Conservation (phyloP, 2,113 vertebrate genomes). For the Corythaeola cristata region DNA sequence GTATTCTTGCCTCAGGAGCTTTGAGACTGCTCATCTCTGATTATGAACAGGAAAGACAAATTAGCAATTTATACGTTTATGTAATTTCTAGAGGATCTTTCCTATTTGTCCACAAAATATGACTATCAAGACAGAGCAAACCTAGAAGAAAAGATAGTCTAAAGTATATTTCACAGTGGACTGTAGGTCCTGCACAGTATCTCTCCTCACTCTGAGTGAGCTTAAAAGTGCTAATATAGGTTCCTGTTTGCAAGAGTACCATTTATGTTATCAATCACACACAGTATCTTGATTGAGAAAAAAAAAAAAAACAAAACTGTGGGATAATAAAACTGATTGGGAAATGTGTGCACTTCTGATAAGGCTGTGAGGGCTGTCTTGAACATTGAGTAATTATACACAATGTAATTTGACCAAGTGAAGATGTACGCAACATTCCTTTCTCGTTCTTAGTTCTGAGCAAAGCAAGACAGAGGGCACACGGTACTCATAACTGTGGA, state of each 20-base stretch:
- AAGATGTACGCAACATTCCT: background rate
- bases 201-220: background rate
- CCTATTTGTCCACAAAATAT: background rate
- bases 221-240: background rate
- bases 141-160: background rate
- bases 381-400: background rate
- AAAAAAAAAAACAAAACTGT: background rate
- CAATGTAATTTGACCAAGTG: background rate
- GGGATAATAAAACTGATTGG: background rate
- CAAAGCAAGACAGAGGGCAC: background rate
- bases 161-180: background rate
- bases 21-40: background rate
- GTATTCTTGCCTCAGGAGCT: background rate
- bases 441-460: background rate
- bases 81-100: background rate
- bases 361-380: background rate
- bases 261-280: background rate
- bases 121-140: background rate
- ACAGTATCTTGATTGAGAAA: background rate
- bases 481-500: fast-evolving
- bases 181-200: background rate
- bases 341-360: background rate
- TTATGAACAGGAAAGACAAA: background rate
- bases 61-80: background rate
- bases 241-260: background rate